Conservation (phyloP, 1,140 invertebrate species). For the Drosophila subobscura region DNA sequence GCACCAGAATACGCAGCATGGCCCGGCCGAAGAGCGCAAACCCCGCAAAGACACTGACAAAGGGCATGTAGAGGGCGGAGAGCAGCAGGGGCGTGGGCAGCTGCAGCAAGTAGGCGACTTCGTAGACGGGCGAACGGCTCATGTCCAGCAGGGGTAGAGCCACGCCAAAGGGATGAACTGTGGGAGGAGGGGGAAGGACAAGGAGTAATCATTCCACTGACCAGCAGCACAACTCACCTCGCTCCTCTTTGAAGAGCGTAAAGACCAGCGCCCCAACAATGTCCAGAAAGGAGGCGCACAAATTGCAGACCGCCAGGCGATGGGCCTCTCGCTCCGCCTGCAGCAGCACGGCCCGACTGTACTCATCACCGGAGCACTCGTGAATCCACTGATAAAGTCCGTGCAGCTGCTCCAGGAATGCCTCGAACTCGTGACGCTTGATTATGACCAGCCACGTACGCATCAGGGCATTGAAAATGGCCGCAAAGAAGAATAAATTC, state of each 20-base stretch:
- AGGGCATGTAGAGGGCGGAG: conserved; percentile 76
- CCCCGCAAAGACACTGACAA: conserved; percentile 73
- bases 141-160: conserved; percentile 65
- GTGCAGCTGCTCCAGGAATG: conserved; percentile 51
- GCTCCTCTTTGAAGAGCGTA: conserved; percentile 54
- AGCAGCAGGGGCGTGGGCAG: conserved; percentile 60
- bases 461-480: conserved; percentile 71
- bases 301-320: conserved; percentile 65
- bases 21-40: conserved; percentile 74
- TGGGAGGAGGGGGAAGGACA: not conserved
- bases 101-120: conserved; percentile 68
- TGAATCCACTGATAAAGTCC: conserved; percentile 49
- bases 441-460: conserved; percentile 68
- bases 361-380: conserved; percentile 20
- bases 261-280: conserved; percentile 59
- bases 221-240: conserved; percentile 38
- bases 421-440: conserved; percentile 46
- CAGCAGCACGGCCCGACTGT: conserved; percentile 25
- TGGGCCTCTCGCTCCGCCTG: conserved; percentile 38
- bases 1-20: conserved; percentile 62
- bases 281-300: conserved; percentile 66
- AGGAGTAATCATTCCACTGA: not conserved
- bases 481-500: conserved; percentile 74
- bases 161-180: conserved; percentile 75
- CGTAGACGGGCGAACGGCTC: conserved; percentile 64